Base-by-base conservation (phyloP, 2,113 vertebrate genomes). In the Typhlomys cinereus region DNA sequence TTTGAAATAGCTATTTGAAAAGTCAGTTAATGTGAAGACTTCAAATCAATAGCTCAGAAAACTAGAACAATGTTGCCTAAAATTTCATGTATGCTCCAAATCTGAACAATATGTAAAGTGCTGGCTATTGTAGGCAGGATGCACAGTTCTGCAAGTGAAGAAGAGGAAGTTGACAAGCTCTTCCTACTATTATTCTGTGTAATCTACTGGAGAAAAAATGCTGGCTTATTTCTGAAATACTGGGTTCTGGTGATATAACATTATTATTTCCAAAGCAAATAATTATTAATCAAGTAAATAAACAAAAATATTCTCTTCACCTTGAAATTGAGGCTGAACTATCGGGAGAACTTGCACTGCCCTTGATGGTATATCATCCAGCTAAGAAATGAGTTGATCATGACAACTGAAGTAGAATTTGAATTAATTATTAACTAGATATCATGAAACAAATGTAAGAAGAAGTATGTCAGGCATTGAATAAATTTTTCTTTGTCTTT, bases 391-490 rank as follows among this genome's bases (percentile, higher is more conserved):
- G 34, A 31, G 0, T 21, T 71, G 31, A 54, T 85, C 48, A 81
- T 57, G 27, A 67, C 10, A 81, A 76, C 0, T 81, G 18, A 88
- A 20, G 23, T 31, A 90, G 15, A 80, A 44, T 31, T 52, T 5
- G 36, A 39, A 17, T 50, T 61, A 39, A 17, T 50, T 61, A 25
- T 12, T 76, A 8, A n/a, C 27, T 8, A 5, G 62, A 1, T 4
- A 50, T 3, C 1, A 48, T 2, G 1, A 4, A n/a, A n/a, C n/a
- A n/a, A n/a, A n/a, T n/a, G 3, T 74, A 67, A 50, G 3, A 27
- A 73, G 5, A 5, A 74, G 1, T 31, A 50, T 57, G 2, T 67
- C 11, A 76, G 2, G 3, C 6, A 81, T 18, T 1, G 36, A 10
- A 9, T 50, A 34, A 23, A n/a, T n/a, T n/a, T n/a, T n/a, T 44